phyloP scores from a whole-genome alignment of 2,113 vertebrate species.

The Ginglymostoma cirratum region DNA sequence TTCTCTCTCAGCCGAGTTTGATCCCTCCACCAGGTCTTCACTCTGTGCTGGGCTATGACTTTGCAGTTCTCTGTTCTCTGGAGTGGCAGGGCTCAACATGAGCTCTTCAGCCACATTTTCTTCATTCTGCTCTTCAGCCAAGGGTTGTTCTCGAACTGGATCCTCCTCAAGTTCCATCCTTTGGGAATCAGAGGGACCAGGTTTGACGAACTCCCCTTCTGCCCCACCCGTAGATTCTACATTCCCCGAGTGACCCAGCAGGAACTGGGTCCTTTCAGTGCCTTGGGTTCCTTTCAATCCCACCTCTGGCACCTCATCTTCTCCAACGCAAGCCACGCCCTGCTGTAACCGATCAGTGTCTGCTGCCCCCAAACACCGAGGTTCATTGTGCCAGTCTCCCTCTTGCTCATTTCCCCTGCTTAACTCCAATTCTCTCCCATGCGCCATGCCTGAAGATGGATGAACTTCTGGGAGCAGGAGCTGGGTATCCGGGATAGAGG shows the following conservation, averaged over 20 bases:
- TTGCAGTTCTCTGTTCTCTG: not conserved
- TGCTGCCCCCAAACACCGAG: not conserved
- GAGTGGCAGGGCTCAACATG: too few relatives aligned
- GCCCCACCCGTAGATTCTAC: not conserved
- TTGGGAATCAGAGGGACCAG: not conserved
- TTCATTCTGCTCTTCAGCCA: not conserved
- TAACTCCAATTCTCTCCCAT: not conserved
- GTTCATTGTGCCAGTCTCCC: too few relatives aligned
- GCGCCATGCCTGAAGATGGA: fast-evolving
- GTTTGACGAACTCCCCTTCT: not conserved
- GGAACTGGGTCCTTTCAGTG: not conserved
- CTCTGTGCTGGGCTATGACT: not conserved
- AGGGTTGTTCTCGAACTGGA: not conserved
- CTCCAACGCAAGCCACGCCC: too few relatives aligned
- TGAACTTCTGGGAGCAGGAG: not conserved
- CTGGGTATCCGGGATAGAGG: not conserved
- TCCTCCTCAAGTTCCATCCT: not conserved
- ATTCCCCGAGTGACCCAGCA: too few relatives aligned
- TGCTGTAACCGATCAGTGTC: not conserved
- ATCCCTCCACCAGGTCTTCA: too few relatives aligned
- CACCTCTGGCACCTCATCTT: not conserved
- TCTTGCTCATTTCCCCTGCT: not conserved
- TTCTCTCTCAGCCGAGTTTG: not conserved
- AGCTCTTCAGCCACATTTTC: not conserved
- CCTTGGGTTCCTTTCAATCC: too few relatives aligned